Evolutionary conservation across 2,888 invertebrate species (phyloP).

Genomic region (Callyntrura sp.): DNA sequence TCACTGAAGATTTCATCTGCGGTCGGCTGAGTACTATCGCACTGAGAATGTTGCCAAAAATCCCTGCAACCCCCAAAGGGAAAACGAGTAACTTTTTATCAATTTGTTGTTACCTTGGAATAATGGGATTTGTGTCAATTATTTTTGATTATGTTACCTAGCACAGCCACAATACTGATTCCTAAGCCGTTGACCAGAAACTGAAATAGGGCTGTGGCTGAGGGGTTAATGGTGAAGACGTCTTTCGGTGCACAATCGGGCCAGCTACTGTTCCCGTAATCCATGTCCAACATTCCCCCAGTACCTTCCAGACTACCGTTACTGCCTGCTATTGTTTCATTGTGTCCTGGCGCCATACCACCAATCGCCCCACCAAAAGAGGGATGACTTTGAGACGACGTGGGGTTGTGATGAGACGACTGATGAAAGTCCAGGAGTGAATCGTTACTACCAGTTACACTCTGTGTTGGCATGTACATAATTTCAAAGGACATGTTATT

Average conservation of each 20-base stretch:
- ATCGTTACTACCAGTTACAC: conserved; percentile 51
- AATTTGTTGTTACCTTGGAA: neutral
- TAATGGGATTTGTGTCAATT: neutral
- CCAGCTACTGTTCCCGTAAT: conserved; percentile 49
- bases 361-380: conserved; percentile 17
- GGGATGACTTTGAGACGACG: neutral
- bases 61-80: conserved; percentile 90
- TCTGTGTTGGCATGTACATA: conserved; percentile 44
- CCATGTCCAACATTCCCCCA: conserved; percentile 58
- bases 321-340: neutral
- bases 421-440: conserved; percentile 51
- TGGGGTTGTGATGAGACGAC: neutral
- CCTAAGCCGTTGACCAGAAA: conserved; percentile 94
- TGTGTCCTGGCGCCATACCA: neutral
- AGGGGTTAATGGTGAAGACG: neutral
- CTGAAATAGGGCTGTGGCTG: conserved; percentile 88
- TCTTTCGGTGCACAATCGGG: conserved; percentile 56
- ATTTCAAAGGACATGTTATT: conserved; percentile 64
- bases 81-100: neutral
- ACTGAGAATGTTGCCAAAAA: conserved; percentile 95
- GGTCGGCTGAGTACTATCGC: conserved; percentile 96
- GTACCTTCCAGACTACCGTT: conserved; percentile 65
- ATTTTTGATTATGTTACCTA: conserved; percentile 69
- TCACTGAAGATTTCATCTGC: conserved; percentile 98
- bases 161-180: conserved; percentile 89